Percentiles rank a stretch among this genome's conserved stretches.
These are phyloP conservation scores for Macroglossus sobrinus DNA, from an alignment of 2,113 vertebrate genomes.

Conservation along the genomic window DNA sequence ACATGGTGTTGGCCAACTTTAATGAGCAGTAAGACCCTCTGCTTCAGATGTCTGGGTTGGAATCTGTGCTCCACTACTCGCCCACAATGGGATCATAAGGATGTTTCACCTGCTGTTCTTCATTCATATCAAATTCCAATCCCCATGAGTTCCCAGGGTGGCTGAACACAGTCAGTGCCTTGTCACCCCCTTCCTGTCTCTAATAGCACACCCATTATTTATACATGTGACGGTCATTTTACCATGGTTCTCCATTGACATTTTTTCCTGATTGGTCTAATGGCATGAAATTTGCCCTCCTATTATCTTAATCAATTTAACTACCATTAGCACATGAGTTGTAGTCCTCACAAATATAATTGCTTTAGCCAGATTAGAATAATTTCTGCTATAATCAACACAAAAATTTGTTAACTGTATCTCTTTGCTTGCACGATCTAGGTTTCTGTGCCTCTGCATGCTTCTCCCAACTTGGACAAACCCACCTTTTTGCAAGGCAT, in stretches of 20 bases:
- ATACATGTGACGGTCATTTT: neutral
- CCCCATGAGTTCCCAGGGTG: neutral
- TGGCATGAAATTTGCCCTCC: neutral
- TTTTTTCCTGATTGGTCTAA: neutral
- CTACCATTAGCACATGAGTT: neutral
- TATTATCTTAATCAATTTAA: neutral
- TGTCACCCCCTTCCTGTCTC: neutral
- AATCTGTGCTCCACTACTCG: neutral
- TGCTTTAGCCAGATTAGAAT: neutral
- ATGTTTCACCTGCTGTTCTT: neutral
- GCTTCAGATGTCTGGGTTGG: neutral
- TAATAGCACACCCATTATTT: neutral
- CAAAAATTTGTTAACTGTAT: neutral
- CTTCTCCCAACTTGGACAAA: neutral
- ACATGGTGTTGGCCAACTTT: neutral
- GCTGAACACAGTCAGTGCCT: neutral
- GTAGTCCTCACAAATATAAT: neutral
- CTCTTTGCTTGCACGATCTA: neutral
- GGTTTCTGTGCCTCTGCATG: neutral
- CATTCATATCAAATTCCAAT: neutral
- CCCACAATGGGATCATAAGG: neutral
- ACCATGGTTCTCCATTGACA: neutral
- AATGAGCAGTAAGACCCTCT: neutral
- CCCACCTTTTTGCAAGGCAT: neutral
- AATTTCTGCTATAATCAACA: neutral